phyloP scores from a whole-genome alignment of 2,797 vertebrate genomes.

The Clarias laeviceps region DNA sequence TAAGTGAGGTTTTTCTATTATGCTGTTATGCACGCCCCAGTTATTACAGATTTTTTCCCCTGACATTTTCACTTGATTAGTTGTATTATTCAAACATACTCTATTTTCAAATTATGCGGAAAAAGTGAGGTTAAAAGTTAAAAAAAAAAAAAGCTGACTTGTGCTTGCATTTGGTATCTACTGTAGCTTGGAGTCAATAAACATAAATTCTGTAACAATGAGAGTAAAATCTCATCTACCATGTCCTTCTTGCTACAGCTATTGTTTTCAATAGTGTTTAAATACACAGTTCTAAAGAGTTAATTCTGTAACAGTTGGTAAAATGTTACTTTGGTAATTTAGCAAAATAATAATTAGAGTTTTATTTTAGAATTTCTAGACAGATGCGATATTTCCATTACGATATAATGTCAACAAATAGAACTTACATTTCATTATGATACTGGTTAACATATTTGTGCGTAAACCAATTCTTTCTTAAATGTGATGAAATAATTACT shows the following conservation, averaged over 20 bases:
- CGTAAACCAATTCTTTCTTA: neutral
- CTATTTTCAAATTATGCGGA: neutral
- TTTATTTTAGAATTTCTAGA: neutral
- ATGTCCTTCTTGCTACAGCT: neutral
- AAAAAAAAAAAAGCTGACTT: neutral
- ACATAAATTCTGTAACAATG: conserved; percentile 8
- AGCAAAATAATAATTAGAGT: neutral
- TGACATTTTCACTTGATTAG: neutral
- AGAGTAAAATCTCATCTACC: neutral
- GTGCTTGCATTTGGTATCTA: neutral
- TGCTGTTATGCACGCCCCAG: neutral
- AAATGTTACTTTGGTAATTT: neutral
- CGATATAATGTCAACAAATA: neutral
- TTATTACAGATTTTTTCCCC: neutral
- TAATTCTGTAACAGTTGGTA: neutral
- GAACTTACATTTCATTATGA: neutral
- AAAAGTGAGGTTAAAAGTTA: neutral
- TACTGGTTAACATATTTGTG: neutral
- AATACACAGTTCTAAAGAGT: neutral
- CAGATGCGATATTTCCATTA: neutral
- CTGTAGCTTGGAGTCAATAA: conserved; percentile 1
- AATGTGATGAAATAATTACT: neutral
- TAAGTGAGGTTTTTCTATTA: neutral
- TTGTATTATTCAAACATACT: neutral
- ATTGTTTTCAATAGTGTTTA: neutral